Conservation (phyloP, 2,797 vertebrate genomes). For the Orientallactaga sibirica region DNA sequence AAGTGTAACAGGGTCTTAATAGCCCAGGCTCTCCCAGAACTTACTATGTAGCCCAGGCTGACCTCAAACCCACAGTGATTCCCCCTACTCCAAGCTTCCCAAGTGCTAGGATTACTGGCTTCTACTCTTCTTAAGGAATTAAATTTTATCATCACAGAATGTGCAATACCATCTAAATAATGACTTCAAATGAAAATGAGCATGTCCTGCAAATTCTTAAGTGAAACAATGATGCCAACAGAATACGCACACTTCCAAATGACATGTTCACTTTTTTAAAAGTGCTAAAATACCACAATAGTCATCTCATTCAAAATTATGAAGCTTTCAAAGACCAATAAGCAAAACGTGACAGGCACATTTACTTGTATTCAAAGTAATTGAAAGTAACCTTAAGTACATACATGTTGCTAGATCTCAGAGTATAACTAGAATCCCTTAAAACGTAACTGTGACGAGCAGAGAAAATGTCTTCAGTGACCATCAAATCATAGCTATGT, state of each 20-base stretch:
- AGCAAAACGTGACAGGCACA: neutral
- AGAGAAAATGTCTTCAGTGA: neutral
- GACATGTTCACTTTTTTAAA: neutral
- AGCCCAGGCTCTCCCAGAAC: too few relatives aligned
- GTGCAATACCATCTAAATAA: slow-evolving; percentile 58
- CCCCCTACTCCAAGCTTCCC: neutral
- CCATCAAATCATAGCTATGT: neutral
- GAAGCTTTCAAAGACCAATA: neutral
- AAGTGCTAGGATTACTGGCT: neutral
- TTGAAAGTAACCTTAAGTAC: neutral
- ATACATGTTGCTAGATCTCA: neutral
- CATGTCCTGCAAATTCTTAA: neutral
- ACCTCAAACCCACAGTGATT: too few relatives aligned
- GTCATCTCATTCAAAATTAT: neutral
- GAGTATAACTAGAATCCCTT: neutral
- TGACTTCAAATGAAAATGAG: slow-evolving; percentile 56
- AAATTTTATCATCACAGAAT: slow-evolving; percentile 61
- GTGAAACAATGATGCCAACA: neutral
- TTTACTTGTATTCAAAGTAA: neutral
- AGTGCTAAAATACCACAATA: neutral
- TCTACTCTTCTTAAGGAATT: slow-evolving; percentile 69
- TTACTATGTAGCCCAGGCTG: neutral
- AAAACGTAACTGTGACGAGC: slow-evolving; percentile 13
- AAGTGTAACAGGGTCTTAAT: too few relatives aligned
- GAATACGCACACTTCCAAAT: neutral